Base-by-base conservation (phyloP, 2,113 vertebrate species). In the Lota lota region DNA sequence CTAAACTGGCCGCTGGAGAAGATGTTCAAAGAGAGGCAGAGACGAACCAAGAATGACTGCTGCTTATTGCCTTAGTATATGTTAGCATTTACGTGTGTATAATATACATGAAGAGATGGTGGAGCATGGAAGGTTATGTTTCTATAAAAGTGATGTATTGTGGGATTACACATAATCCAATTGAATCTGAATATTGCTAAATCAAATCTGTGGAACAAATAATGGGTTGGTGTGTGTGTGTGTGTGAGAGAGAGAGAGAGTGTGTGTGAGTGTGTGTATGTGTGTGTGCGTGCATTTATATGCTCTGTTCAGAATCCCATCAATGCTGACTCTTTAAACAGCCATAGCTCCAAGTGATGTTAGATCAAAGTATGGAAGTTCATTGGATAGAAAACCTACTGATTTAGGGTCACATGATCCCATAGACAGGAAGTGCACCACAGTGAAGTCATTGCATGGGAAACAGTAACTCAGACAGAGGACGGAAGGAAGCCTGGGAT, bases 401-500 rank as follows among this genome's bases (percentile, higher is more conserved):
- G 64, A 71, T 69, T 79, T 47, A n/a, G 75, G 75, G 74, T 88
- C 79, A 86, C 76, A 78, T 79, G 78, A 88, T 70, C 76, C 47
- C 67, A 16, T 67, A 21, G 57, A 69, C 65, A 80, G 83, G 79
- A 87, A 81, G 74, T 22, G 33, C 61, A 73, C 74, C 17, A 61
- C 61, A 47, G 69, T 67, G 78, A 82, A 85, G 89, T 89, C 84
- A 78, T 71, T 20, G 74, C 59, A 36, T 68, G 73, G 81, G 79
- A 87, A 87, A 87, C 82, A 81, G 84, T 85, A 74, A 64, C 57
- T 22, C 74, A 71, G 76, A 84, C 75, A 73, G 83, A 79, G 83
- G 70, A 74, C 3, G 85, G 85, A 86, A 89, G 90, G 89, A 89
- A 90, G 78, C 71, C 66, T 71, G 77, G 80, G 68, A 75, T 73